Base-by-base conservation (phyloP, 2,888 invertebrate genomes). In the Mythimna pallens region DNA sequence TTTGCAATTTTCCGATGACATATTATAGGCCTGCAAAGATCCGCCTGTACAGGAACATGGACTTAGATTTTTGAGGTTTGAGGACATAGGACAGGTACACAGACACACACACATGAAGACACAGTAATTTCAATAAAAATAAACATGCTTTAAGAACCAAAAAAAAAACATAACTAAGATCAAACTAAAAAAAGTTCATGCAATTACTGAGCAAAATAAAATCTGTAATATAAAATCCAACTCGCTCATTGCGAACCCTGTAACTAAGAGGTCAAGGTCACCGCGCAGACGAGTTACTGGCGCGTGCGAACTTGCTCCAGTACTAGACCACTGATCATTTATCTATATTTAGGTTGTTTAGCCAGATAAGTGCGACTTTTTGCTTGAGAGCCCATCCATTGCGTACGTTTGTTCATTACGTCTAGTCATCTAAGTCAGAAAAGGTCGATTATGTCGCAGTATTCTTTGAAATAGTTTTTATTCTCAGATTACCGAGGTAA, bases 251-350 rank as follows among this genome's bases (percentile, higher is more conserved):
- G 58, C 64, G 55, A 47, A 47, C 65, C 50, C n/a, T 47, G 34
- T 10, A 47, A 40, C 9, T 17, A 3, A 17, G 65, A 76, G 81
- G 76, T 82, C 76, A 70, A 78, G 71, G 77, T 72, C 71, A 76
- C 47, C 5, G 8, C 9, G 10, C 6, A 57, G 73, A 68, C 63
- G 71, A 80, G 72, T 30, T 36, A 50, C 70, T 52, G 22, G 72
- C 54, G 62, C 61, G 63, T 70, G 55, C 12, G 68, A 66, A 65
- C 61, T 70, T 62, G 62, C 64, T 17, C 43, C 17, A 73, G 59
- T 54, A 61, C 59, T 80, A 30, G 1, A 34, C 22, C 57, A 64
- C 71, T 7, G 59, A 70, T 82, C 70, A 76, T 80, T 76, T 82
- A 68, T 76, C 68, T 76, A 58, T 61, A 73, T 76, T 80, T 62